These are phyloP conservation scores for Seladonia tumulorum DNA, from an alignment of 2,888 invertebrate genomes.

Conservation along the genomic window DNA sequence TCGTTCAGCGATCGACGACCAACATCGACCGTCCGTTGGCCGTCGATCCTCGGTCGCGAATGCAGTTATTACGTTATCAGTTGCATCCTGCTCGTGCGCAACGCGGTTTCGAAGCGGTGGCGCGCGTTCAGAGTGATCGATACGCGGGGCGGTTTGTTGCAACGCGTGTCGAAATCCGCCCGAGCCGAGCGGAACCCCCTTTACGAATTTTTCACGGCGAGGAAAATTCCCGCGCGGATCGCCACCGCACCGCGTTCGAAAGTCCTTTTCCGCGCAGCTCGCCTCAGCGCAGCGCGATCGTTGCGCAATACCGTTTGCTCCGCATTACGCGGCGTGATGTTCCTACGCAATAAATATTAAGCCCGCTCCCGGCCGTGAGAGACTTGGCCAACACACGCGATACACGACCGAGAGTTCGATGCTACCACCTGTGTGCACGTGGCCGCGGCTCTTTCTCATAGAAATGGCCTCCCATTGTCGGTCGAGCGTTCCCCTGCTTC, in stretches of 20 bases:
- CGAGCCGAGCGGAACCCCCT: constrained; percentile 24
- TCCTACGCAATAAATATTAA: constrained; percentile 60
- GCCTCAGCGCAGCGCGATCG: background rate
- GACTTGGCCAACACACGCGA: constrained; percentile 31
- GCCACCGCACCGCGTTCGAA: background rate
- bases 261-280: constrained; percentile 13
- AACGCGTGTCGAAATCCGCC: constrained; percentile 27
- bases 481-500: background rate
- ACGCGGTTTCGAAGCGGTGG: constrained; percentile 11
- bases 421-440: background rate
- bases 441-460: constrained; percentile 46
- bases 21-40: background rate
- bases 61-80: constrained; percentile 49
- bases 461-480: constrained; percentile 40
- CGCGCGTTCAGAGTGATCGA: constrained; percentile 3
- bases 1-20: background rate
- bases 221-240: constrained; percentile 17
- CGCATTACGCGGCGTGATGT: constrained; percentile 36
- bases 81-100: constrained; percentile 34
- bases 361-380: constrained; percentile 37
- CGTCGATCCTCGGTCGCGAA: background rate
- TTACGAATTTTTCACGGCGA: constrained; percentile 24
- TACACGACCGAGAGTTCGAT: constrained; percentile 39
- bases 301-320: constrained; percentile 35
- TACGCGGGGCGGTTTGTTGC: constrained; percentile 11